Evolutionary conservation across 2,797 vertebrate genomes (phyloP).

Genomic region (Sebastes oblongus): DNA sequence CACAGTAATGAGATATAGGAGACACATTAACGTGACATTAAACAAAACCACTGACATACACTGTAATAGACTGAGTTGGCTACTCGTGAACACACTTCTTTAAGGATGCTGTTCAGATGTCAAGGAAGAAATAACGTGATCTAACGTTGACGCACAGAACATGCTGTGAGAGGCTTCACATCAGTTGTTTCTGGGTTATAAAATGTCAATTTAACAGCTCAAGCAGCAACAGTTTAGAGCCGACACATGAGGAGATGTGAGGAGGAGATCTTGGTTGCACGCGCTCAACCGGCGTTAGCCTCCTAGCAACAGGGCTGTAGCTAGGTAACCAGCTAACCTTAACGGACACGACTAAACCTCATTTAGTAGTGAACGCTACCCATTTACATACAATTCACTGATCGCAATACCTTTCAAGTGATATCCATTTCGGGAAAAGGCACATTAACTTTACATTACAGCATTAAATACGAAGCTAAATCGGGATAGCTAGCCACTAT

Average conservation of each 20-base stretch:
- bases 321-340: not conserved
- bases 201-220: rapidly evolving
- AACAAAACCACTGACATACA: rapidly evolving
- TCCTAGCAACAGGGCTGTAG: rapidly evolving
- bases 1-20: not conserved
- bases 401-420: rapidly evolving
- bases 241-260: too few species aligned
- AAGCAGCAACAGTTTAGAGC: rapidly evolving
- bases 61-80: rapidly evolving
- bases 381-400: rapidly evolving
- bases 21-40: rapidly evolving
- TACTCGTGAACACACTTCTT: rapidly evolving
- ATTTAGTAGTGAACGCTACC: rapidly evolving
- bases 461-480: rapidly evolving
- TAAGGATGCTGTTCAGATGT: too few species aligned
- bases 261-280: not conserved
- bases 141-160: too few species aligned
- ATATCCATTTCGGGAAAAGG: rapidly evolving
- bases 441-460: rapidly evolving
- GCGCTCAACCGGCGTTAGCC: conserved; percentile 28
- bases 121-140: rapidly evolving
- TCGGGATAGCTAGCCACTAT: not conserved
- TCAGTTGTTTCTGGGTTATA: rapidly evolving
- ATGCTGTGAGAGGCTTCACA: not conserved
- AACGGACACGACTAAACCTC: rapidly evolving